Conservation (phyloP, 2,797 vertebrate genomes). For the Myotis vivesi region DNA sequence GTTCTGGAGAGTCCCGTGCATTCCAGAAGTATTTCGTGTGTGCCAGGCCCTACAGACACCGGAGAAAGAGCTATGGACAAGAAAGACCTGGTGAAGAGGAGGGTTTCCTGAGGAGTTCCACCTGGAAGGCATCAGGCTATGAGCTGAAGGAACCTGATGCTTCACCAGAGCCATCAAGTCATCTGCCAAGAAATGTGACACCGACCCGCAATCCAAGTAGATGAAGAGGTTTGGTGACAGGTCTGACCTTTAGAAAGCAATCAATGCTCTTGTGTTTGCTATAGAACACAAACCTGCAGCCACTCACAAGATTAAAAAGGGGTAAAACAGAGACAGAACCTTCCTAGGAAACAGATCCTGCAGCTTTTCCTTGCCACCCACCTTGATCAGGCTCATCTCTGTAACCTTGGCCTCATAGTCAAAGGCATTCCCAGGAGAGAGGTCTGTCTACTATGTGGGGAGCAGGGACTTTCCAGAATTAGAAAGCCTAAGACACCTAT, state of each 20-base stretch:
- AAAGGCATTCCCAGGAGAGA: neutral
- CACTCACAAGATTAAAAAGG: constrained; percentile 25
- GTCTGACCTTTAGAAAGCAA: constrained; percentile 73
- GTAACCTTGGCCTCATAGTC: neutral
- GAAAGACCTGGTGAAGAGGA: neutral
- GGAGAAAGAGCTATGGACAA: neutral
- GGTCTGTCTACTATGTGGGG: neutral
- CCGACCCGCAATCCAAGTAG: constrained; percentile 54
- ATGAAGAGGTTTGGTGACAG: constrained; percentile 65
- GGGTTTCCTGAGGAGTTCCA: neutral
- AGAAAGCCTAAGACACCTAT: neutral
- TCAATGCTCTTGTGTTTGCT: constrained; percentile 65
- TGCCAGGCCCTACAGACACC: neutral
- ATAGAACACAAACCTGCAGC: constrained; percentile 44
- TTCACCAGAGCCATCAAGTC: neutral
- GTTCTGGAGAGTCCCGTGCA: neutral
- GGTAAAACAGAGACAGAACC: constrained; percentile 31
- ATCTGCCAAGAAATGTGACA: constrained; percentile 55
- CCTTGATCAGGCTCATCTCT: neutral
- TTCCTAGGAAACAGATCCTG: neutral
- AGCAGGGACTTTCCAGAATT: neutral
- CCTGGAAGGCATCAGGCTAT: neutral
- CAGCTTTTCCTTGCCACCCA: neutral
- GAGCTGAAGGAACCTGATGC: neutral
- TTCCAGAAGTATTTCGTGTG: neutral